Evolutionary conservation across 2,888 invertebrate genomes (phyloP), one percentile per base, ranked within the genome.

Genomic region (Asteroscopus sphinx): DNA sequence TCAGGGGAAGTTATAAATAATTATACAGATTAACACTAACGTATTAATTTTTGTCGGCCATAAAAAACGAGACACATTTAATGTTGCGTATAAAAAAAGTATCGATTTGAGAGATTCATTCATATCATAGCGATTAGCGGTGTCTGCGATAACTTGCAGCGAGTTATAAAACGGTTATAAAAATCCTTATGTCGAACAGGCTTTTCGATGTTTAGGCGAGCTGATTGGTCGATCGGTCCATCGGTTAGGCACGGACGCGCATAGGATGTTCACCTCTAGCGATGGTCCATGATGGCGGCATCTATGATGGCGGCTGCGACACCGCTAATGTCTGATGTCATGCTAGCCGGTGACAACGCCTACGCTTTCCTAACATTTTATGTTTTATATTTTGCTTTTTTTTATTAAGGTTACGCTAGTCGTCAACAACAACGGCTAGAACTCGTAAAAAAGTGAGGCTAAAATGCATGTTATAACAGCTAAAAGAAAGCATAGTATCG

Each of bases 261-360:
- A 79, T 80, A 91, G 92, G 92, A 90, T 91, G 84, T 92, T 92
- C 82, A 92, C 92, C 92, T 91, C 86, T 73, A 55, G 69, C 60
- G 67, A 35, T 57, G 63, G 69, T 51, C 46, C 55, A 56, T 62
- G 30, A 62, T 62, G 62, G 49, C 76, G 68, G 63, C 74, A n/a
- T 51, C 46, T 53, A 56, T 62, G 30, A 62, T 62, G 62, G 49
- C 76, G 68, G 63, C 74, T 77, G 77, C 75, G 72, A 79, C 78
- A 75, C 77, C 79, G 73, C 79, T 68, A 82, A 80, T 67, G 63
- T 82, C 86, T 90, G 89, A 90, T 89, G 89, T 91, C 90, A 91
- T 85, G 80, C 81, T 71, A 77, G 55, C 72, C 74, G 84, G 86
- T 55, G 62, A 68, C 76, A 67, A 75, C 80, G 75, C 70, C 76